Evolutionary conservation across 2,797 vertebrate species (phyloP).

Genomic region (Lycodopsis pacificus): DNA sequence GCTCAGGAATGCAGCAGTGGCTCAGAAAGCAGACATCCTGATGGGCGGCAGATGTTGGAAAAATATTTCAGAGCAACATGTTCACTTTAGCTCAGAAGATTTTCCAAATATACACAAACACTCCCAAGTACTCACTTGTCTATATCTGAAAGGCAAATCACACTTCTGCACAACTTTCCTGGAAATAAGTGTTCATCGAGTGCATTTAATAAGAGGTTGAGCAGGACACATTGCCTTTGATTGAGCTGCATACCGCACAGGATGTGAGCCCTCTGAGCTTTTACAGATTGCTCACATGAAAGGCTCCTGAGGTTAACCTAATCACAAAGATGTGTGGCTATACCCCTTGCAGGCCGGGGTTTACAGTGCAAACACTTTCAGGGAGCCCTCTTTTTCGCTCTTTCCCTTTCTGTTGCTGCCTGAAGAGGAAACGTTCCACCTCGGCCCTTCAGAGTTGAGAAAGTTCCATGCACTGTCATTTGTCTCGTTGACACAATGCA

Average conservation of each 20-base stretch:
- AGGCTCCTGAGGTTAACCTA: conserved; percentile 77
- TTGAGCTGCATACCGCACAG: conserved; percentile 72
- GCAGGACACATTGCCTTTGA: conserved; percentile 69
- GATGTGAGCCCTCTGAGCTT: conserved; percentile 77
- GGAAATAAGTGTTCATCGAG: conserved; percentile 63
- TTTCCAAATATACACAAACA: conserved; percentile 82
- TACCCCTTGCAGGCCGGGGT: conserved; percentile 55
- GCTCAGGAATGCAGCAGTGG: conserved; percentile 87
- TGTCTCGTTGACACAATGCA: conserved; percentile 70
- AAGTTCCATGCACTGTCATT: conserved; percentile 53
- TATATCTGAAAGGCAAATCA: conserved; percentile 26
- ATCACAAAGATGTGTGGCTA: conserved; percentile 79
- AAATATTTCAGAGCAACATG: conserved; percentile 87
- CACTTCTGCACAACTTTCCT: conserved; percentile 43
- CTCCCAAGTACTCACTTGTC: conserved; percentile 58
- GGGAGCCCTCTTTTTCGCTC: conserved; percentile 54
- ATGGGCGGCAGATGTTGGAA: conserved; percentile 90
- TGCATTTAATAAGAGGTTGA: conserved; percentile 75
- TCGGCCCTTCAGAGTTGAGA: conserved; percentile 32
- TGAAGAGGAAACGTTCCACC: conserved; percentile 35
- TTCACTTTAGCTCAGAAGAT: conserved; percentile 80
- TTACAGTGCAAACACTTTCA: conserved; percentile 74
- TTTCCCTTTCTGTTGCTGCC: conserved; percentile 51
- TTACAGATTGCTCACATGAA: conserved; percentile 78
- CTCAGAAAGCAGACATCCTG: conserved; percentile 85